phyloP scores from a whole-genome alignment of 2,113 vertebrate species.

The Cynoglossus semilaevis region DNA sequence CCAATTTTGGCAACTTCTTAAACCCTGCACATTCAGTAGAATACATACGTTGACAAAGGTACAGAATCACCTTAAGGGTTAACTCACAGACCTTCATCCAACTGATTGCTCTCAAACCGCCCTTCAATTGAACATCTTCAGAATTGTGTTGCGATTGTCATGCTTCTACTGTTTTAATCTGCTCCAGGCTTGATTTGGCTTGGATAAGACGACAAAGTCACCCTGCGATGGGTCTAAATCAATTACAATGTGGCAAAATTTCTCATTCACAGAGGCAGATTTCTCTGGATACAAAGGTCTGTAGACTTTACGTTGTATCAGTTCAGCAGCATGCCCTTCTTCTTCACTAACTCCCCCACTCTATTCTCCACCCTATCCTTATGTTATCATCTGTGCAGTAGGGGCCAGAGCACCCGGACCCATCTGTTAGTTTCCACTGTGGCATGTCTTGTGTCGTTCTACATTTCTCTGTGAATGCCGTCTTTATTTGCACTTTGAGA shows the following conservation, averaged over 20 bases:
- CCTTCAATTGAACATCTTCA: not conserved
- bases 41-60: not conserved
- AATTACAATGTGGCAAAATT: slow-evolving; percentile 78
- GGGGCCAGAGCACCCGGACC: slow-evolving; percentile 49
- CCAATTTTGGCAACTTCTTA: not conserved
- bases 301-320: slow-evolving; percentile 76
- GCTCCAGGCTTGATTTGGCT: slow-evolving; percentile 23
- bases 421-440: slow-evolving; percentile 26
- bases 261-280: slow-evolving; percentile 82
- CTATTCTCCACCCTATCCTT: slow-evolving; percentile 46
- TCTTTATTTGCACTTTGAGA: slow-evolving; percentile 21
- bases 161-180: slow-evolving; percentile 29
- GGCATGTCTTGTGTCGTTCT: slow-evolving; percentile 26
- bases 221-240: slow-evolving; percentile 53
- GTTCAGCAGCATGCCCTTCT: slow-evolving; percentile 73
- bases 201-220: slow-evolving; percentile 33
- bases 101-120: slow-evolving; percentile 1
- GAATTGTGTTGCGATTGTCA: slow-evolving; percentile 12
- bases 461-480: slow-evolving; percentile 19
- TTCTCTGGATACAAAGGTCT: slow-evolving; percentile 80
- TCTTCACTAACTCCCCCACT: slow-evolving; percentile 66
- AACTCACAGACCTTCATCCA: not conserved
- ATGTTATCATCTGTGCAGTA: slow-evolving; percentile 49
- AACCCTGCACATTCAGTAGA: not conserved
- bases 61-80: not conserved